Percentiles rank a stretch among this genome's conserved stretches.
Evolutionary conservation across 1,140 invertebrate species (phyloP).

Genomic region (Coenobita brevimanus): DNA sequence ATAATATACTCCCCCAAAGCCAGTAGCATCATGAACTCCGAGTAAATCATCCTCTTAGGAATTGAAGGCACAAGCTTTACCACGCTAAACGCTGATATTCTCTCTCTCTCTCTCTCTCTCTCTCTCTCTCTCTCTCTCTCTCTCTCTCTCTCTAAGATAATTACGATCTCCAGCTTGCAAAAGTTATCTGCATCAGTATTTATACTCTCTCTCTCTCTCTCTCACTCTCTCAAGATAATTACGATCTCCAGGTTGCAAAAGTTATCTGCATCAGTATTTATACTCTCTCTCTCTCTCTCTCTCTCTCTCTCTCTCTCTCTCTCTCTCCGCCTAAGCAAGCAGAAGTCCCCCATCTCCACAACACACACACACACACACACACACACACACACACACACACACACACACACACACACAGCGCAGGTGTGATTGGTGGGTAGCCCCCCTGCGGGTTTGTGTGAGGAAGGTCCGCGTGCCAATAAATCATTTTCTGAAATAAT

Average conservation of each 20-base stretch:
- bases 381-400: not conserved
- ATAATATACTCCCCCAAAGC: no score
- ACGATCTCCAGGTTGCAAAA: not conserved
- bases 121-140: constrained; percentile 29
- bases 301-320: not conserved
- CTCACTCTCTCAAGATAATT: not conserved
- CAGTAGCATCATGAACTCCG: no score
- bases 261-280: not conserved
- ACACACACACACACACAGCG: not conserved
- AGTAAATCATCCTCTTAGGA: no score
- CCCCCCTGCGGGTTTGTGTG: no score
- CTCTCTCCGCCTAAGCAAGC: no score
- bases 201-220: constrained; percentile 20
- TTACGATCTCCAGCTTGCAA: not conserved
- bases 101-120: constrained; percentile 4
- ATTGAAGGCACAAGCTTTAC: no score
- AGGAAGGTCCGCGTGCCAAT: constrained; percentile 1
- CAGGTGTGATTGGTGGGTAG: no score
- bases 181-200: not conserved
- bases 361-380: constrained; percentile 12
- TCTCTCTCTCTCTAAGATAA: no score
- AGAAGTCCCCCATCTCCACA: no score
- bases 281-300: not conserved
- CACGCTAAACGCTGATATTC: no score
- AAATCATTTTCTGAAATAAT: constrained; percentile 44